Percentiles rank a stretch among this genome's conserved stretches.
Conservation (phyloP, 2,113 vertebrate genomes). For the Tamias sibiricus region DNA sequence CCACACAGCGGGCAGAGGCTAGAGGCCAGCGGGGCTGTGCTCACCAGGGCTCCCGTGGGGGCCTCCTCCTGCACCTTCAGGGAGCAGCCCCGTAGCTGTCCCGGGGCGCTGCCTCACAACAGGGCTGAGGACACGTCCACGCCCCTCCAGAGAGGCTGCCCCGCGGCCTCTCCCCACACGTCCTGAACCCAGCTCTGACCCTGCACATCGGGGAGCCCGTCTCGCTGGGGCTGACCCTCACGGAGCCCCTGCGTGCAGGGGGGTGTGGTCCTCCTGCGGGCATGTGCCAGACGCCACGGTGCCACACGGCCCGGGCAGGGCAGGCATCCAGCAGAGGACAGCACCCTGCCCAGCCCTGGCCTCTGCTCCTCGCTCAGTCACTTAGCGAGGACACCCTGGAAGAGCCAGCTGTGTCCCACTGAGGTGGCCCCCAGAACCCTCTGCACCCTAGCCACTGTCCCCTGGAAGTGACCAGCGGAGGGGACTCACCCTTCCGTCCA, state of each 20-base stretch:
- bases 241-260: too few relatives aligned
- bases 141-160: rapidly evolving
- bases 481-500: constrained; percentile 92
- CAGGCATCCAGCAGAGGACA: too few relatives aligned
- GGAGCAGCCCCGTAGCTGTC: background rate
- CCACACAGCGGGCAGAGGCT: rapidly evolving
- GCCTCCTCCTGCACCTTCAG: background rate
- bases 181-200: rapidly evolving
- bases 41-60: rapidly evolving
- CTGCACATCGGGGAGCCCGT: rapidly evolving
- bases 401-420: rapidly evolving
- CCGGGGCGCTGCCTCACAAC: background rate
- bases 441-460: rapidly evolving
- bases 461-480: rapidly evolving
- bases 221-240: too few relatives aligned
- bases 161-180: rapidly evolving
- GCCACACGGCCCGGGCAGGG: too few relatives aligned
- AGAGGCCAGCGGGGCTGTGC: background rate
- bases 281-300: too few relatives aligned
- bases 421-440: background rate
- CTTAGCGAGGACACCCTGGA: background rate
- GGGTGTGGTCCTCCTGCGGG: background rate
- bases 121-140: background rate
- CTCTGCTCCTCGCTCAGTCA: background rate
- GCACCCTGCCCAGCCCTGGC: background rate